Conservation (phyloP, 2,797 vertebrate genomes). For the Molossus alvarezi region DNA sequence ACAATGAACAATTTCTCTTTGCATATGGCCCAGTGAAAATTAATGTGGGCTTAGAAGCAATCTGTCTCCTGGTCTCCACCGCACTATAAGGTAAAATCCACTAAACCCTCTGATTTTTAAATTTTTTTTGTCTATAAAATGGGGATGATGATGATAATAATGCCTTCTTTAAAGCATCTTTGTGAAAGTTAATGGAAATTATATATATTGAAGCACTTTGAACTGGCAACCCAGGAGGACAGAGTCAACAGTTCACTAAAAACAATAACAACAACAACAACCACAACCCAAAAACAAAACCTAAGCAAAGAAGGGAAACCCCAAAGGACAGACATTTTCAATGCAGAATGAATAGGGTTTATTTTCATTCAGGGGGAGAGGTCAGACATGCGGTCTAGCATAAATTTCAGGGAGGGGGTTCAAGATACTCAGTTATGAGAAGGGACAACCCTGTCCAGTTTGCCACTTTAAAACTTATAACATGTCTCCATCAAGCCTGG, state of each 20-base stretch:
- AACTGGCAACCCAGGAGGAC: background rate
- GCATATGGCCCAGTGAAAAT: background rate
- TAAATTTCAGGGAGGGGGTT: background rate
- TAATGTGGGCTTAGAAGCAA: background rate
- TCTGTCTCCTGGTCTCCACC: background rate
- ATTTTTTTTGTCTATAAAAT: conserved; percentile 25
- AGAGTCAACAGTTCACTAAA: conserved; percentile 22
- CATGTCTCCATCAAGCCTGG: background rate
- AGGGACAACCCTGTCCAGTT: background rate
- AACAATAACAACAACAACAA: background rate
- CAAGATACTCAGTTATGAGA: background rate
- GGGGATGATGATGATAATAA: background rate
- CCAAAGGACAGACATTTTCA: background rate
- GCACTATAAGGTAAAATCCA: conserved; percentile 43
- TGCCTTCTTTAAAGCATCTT: conserved; percentile 9
- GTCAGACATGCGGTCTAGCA: background rate
- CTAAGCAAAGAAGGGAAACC: conserved; percentile 17
- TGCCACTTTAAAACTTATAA: background rate
- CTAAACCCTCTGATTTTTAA: conserved; percentile 8
- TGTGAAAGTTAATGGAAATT: conserved; percentile 49
- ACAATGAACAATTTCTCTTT: conserved; percentile 30
- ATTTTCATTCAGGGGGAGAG: conserved; percentile 53
- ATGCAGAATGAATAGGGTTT: conserved; percentile 82
- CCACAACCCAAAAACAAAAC: conserved; percentile 28
- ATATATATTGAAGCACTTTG: background rate